These are phyloP conservation scores for Oncorhynchus masou DNA, from an alignment of 2,113 vertebrate genomes.

Conservation along the genomic window DNA sequence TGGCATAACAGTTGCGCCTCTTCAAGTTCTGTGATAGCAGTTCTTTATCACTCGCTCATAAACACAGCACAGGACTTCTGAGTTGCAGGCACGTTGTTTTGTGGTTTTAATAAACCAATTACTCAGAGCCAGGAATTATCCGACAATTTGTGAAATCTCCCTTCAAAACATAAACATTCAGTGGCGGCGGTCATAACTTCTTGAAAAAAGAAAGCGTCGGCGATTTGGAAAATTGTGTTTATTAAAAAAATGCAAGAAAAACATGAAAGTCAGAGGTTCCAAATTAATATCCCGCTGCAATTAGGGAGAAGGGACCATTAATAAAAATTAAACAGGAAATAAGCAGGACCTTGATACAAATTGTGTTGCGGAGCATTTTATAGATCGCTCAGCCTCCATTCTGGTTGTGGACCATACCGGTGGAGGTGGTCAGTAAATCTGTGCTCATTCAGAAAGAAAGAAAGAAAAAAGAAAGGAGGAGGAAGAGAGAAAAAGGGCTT, in stretches of 20 bases:
- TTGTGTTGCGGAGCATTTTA: conserved; percentile 49
- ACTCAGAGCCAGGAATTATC: too few relatives aligned
- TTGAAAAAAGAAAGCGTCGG: neutral
- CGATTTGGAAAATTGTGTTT: neutral
- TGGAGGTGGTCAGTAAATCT: conserved; percentile 61
- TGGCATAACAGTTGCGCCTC: too few relatives aligned
- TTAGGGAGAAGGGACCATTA: conserved; percentile 20
- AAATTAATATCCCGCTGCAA: conserved; percentile 7
- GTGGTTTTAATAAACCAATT: too few relatives aligned
- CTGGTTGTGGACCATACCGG: conserved; percentile 26
- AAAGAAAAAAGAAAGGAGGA: conserved; percentile 30
- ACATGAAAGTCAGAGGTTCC: conserved; percentile 30
- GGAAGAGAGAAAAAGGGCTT: conserved; percentile 41
- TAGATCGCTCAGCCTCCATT: conserved; percentile 19
- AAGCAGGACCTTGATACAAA: conserved; percentile 46
- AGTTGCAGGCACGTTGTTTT: too few relatives aligned
- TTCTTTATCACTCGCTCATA: too few relatives aligned
- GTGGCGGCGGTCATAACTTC: conserved; percentile 5
- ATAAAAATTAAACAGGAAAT: conserved; percentile 18
- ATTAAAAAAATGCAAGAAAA: conserved; percentile 4
- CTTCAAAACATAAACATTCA: conserved; percentile 22
- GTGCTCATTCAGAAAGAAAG: conserved; percentile 56
- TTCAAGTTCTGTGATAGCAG: too few relatives aligned
- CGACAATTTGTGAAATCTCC: neutral
- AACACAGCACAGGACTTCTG: too few relatives aligned